phyloP scores from a whole-genome alignment of 2,113 vertebrate species.

The Dicerorhinus sumatrensis region DNA sequence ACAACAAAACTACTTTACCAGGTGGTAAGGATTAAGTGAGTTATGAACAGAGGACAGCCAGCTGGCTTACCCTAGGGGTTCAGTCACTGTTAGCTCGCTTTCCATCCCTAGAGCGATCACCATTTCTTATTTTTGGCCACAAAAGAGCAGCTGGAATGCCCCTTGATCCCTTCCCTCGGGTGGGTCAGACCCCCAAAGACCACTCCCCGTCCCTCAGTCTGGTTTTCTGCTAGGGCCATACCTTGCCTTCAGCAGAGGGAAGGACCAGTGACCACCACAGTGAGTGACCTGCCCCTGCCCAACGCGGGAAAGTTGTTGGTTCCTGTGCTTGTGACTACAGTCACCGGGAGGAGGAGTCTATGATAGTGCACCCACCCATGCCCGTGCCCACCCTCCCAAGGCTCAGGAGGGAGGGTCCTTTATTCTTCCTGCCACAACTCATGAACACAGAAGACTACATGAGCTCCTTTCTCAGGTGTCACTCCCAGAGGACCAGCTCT shows the following conservation, averaged over 20 bases:
- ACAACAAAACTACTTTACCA: not conserved
- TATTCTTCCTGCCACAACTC: not conserved
- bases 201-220: not conserved
- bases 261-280: not conserved
- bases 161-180: not conserved
- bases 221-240: not conserved
- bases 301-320: not conserved
- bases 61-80: not conserved
- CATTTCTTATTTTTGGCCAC: not conserved
- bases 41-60: not conserved
- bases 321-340: not conserved
- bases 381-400: not conserved
- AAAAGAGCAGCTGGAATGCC: not conserved
- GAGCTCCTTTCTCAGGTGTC: not conserved
- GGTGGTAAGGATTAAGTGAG: not conserved
- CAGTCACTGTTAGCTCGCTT: not conserved
- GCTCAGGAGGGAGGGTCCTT: not conserved
- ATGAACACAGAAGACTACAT: not conserved
- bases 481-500: not conserved
- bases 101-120: no score
- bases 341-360: not conserved
- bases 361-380: fast-evolving
- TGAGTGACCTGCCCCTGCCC: not conserved
- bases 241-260: not conserved
- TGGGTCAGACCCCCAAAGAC: not conserved